Base-by-base conservation (phyloP, 1,140 invertebrate species). In the Papilio machaon region DNA sequence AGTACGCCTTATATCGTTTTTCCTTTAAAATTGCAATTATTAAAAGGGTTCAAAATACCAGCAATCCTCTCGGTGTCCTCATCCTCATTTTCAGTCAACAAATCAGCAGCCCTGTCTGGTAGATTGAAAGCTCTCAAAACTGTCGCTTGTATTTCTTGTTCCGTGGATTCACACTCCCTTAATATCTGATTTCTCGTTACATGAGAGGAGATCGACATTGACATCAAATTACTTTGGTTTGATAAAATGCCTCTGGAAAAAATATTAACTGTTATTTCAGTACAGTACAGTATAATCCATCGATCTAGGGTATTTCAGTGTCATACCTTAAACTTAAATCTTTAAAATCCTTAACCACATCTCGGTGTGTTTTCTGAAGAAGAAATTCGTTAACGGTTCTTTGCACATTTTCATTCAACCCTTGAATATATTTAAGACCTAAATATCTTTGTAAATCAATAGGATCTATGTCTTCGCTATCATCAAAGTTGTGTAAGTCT, bases 401-500 rank as follows among this genome's bases (percentile, higher is more conserved):
- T 11, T 88, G 74, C 70, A 93, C 85, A 58, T 93, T 91, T 67
- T 87, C 85, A 81, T 94, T 94, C 30, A 94, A 82, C 30, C 87
- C 92, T n/a, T 91, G 85, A 0, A 94, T 83, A 81, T 91, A 94
- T 83, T 93, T 91, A 1, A 86, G 81, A n/a, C 89, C 89, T 46
- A 93, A 88, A 85, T 88, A 93, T 78, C 92, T 87, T 80, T 94
- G 90, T 30, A 93, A 54, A 81, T 93, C 93, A 43, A 94, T 88
- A 17, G 87, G 82, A 85, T 93, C 88, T 86, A 88, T 87, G 11
- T 91, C 87, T 11, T 85, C 75, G 80, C 87, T 88, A 15, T 82
- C 83, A 49, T 88, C 80, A n/a, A 93, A 84, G 86, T 91, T 87
- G 58, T 88, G 83, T 70, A 90, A 80, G 73, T 89, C 87, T 43